Conservation (phyloP, 2,113 vertebrate genomes). For the Sigmodon hispidus region DNA sequence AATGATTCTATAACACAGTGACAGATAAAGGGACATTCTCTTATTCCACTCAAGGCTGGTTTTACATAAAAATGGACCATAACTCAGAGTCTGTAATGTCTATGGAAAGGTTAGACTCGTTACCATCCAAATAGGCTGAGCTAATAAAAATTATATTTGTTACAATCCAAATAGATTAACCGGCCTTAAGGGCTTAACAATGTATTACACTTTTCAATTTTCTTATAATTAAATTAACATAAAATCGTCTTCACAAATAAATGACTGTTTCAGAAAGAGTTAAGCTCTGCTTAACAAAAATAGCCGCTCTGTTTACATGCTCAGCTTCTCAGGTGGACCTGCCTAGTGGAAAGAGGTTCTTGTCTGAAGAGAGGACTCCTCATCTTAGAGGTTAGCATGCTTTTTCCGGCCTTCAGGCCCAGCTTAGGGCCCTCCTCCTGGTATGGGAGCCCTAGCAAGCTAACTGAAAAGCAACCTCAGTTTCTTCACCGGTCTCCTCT, state of each 20-base stretch:
- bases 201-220: slow-evolving; percentile 88
- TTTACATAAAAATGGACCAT: slow-evolving; percentile 88
- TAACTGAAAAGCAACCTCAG: neutral
- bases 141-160: slow-evolving; percentile 91
- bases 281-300: slow-evolving; percentile 87
- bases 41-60: slow-evolving; percentile 85
- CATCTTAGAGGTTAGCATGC: neutral
- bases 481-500: neutral
- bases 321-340: slow-evolving; percentile 61
- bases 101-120: slow-evolving; percentile 88
- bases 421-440: neutral
- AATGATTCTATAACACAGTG: slow-evolving; percentile 83
- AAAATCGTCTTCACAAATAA: slow-evolving; percentile 89
- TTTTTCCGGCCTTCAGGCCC: neutral
- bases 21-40: slow-evolving; percentile 85
- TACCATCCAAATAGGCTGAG: slow-evolving; percentile 87
- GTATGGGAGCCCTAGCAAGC: fast-evolving
- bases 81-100: slow-evolving; percentile 87
- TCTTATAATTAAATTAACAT: slow-evolving; percentile 91
- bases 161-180: slow-evolving; percentile 91
- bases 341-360: slow-evolving; percentile 43
- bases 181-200: slow-evolving; percentile 88
- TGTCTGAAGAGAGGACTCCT: neutral
- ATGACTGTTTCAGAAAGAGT: slow-evolving; percentile 86
- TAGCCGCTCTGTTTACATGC: slow-evolving; percentile 81